Evolutionary conservation across 2,797 vertebrate genomes (phyloP).

Genomic region (Eulemur rubriventer): DNA sequence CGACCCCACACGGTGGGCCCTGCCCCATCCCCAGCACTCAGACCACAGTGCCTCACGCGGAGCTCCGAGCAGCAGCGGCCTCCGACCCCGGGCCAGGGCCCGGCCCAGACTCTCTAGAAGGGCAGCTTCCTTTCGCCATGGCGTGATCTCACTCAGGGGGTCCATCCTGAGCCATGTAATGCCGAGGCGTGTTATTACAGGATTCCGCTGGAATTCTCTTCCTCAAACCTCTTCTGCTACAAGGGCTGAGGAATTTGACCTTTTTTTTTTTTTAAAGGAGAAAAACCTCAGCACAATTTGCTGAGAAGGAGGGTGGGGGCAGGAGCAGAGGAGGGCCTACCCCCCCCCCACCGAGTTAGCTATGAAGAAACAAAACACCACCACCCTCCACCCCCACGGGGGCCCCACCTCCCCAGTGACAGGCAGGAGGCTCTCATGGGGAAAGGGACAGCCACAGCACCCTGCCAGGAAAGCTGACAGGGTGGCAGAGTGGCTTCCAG

Average conservation of each 20-base stretch:
- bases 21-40: not conserved
- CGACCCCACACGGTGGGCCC: not conserved
- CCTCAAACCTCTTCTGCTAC: slow-evolving; percentile 47
- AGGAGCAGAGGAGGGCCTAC: not conserved
- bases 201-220: slow-evolving; percentile 39
- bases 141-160: not conserved
- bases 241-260: slow-evolving; percentile 32
- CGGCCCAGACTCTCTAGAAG: not conserved
- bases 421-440: not conserved
- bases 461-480: not conserved
- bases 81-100: not conserved
- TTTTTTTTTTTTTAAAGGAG: not conserved
- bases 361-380: not conserved
- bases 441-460: too few relatives aligned
- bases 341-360: not conserved
- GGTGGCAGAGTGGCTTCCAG: not conserved
- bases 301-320: not conserved
- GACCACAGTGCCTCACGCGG: not conserved
- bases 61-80: not conserved
- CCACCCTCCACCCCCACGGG: not conserved
- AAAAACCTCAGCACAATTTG: not conserved
- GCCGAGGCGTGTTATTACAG: slow-evolving; percentile 5
- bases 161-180: not conserved
- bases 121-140: not conserved
- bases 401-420: rapidly evolving